Evolutionary conservation across 2,113 vertebrate species (phyloP), one percentile per base, ranked within the genome.

Genomic region (Atractosteus spatula): DNA sequence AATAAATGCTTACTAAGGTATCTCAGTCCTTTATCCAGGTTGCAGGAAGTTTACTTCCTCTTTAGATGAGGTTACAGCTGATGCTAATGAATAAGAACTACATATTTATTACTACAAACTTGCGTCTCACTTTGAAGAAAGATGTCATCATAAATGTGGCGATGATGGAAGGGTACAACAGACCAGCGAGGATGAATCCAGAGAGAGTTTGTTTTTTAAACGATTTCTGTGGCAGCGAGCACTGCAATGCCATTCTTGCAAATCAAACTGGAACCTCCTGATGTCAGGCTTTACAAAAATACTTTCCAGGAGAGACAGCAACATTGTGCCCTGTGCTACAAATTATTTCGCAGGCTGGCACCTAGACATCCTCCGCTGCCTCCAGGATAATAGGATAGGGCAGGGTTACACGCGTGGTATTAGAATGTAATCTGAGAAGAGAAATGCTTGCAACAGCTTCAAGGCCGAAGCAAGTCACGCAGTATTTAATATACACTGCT

Each of bases 371-470:
- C 62, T 8, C 17, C 3, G 17, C 17, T 64, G 62, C 62, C 62
- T 64, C 62, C 8, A 3, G 41, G 62, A 64, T 64, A 64, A 64
- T 64, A 64, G 62, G 17, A 10, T 64, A 81, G 85, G 79, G 75
- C 79, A 81, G 76, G 81, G 79, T 81, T 10, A n/a, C 80, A 85
- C 78, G 79, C 79, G 80, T 82, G 86, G 82, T 78, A 83, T 83
- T 67, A 81, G 84, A 87, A 73, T 74, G 83, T 76, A 77, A 74
- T 78, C 84, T 78, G 78, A 85, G 84, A 83, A 83, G 81, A 74
- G 79, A 84, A 81, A 83, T 88, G 85, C 81, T 78, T 80, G 84
- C 84, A 82, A 86, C 86, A 83, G 81, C 82, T 79, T 61, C 73
- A 81, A 84, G 83, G 79, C 82, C 77, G 82, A 17, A 17, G 62